Base-by-base conservation (phyloP, 1,140 invertebrate genomes). In the Cryptotermes secundus region DNA sequence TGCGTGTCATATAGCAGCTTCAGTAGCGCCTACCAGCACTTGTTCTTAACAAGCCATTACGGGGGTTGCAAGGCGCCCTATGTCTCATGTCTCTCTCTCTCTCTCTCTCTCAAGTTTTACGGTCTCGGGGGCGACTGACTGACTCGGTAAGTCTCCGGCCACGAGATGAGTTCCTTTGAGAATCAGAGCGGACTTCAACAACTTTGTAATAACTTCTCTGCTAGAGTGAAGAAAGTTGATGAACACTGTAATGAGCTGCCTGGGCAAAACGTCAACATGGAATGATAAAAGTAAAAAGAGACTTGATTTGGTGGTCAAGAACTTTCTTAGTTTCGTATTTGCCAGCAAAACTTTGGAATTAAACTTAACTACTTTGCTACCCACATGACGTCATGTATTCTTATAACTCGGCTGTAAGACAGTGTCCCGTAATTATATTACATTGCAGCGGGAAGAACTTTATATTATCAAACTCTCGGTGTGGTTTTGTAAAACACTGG, bases 151-250 rank as follows among this genome's bases (percentile, higher is more conserved):
- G 59, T n/a, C 26, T 26, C 26, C n/a, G 26, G 26, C 1, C 4
- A 26, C 9, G 59, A 72, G 59, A 72, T 72, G 59, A n/a, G 59
- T 72, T 72, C 26, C 59, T 72, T 26, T 31, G 59, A 72, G 26
- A 72, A 72, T 72, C 59, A 72, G 59, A 72, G 59, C 1, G n/a
- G 59, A n/a, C 59, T 72, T 72, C 26, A 72, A n/a, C 59, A 72
- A 72, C 59, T 72, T 72, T 72, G 59, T 72, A 72, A 72, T 72
- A 72, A 72, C 59, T 72, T 72, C 9, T 31, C 26, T 31, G 59
- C 59, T 26, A 31, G 59, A 72, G 59, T 72, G 59, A n/a, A 72
- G 59, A 72, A 72, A 72, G 26, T 72, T 72, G 59, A 72, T 72
- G 59, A 72, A 31, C n/a, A 72, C 59, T 72, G 59, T 72, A 72